Base-by-base conservation (phyloP, 2,113 vertebrate genomes). In the Atrichornis clamosus region DNA sequence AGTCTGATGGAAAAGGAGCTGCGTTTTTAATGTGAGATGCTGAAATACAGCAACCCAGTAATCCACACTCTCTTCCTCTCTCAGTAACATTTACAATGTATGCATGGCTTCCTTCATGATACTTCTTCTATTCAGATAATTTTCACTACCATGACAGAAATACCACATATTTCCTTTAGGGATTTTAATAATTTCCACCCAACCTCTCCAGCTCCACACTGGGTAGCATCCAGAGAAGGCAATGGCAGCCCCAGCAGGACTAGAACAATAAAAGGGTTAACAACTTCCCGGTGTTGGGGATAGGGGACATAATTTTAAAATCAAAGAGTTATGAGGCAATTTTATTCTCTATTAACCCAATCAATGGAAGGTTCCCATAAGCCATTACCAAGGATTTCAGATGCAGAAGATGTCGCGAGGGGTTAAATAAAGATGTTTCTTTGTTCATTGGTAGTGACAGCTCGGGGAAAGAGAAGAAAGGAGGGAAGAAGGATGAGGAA, bases 331-430 rank as follows among this genome's bases (percentile, higher is more conserved):
- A 98, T 78, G 91, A 98, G 97, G 96, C 97, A 98, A 98, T 98
- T 98, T 98, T 98, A 98, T 98, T 98, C 98, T 98, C 97, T 98
- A 97, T 98, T 98, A 98, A 99, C 98, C 98, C 97, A 98, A 98
- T 98, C 98, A 98, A 98, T 98, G 96, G 97, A 97, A 98, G 97
- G 98, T 95, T 97, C 97, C 97, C 96, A 96, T 97, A 98, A 98
- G 96, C 96, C 97, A 98, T 98, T 98, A 98, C 86, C 97, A 91
- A 94, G 86, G 94, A 97, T 97, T 98, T 97, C 97, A 88, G 84
- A 96, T 94, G 95, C 97, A 96, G 95, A 96, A 89, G 87, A 92
- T 96, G 96, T 94, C 64, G 1, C 30, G 55, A 94, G 95, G 93
- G 97, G 97, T 92, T 95, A 96, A 97, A 96, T 97, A 97, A 98